phyloP scores from a whole-genome alignment of 2,888 invertebrate genomes.

The Schrankia costaestrigalis region DNA sequence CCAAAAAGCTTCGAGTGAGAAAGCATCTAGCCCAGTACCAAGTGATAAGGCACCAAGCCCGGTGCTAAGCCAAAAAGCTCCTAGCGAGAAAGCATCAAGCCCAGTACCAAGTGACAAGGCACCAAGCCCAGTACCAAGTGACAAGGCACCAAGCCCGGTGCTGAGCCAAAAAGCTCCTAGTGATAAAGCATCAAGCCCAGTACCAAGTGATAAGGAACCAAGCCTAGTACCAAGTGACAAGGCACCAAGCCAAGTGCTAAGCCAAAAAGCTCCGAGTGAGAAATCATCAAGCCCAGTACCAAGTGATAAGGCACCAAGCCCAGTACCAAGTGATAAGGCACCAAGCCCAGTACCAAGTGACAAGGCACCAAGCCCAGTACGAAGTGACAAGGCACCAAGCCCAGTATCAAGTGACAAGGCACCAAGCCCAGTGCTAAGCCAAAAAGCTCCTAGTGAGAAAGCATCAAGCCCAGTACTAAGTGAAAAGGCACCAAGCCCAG shows the following conservation, averaged over 20 bases:
- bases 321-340: constrained; percentile 6
- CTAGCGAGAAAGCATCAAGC: constrained; percentile 7
- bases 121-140: too few relatives aligned
- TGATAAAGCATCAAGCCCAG: constrained; percentile 1
- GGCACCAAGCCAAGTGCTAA: not conserved
- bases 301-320: constrained; percentile 6
- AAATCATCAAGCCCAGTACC: not conserved
- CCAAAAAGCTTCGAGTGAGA: constrained; percentile 3
- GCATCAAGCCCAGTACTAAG: constrained; percentile 2
- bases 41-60: constrained; percentile 7
- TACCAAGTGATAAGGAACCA: not conserved
- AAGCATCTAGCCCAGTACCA: constrained; percentile 4
- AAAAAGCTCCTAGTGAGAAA: constrained; percentile 6
- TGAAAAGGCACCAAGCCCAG: constrained; percentile 15
- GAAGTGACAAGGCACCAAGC: constrained; percentile 4
- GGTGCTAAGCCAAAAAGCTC: not conserved
- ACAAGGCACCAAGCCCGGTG: not conserved
- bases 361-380: not conserved
- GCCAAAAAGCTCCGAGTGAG: constrained; percentile 1
- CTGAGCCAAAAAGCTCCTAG: not conserved
- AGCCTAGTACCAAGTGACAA: not conserved
- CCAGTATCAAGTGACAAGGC: not conserved
- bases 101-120: not conserved
- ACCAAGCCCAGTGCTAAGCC: constrained; percentile 8
- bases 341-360: not conserved